These are phyloP conservation scores for Dicyrtomina minuta DNA, from an alignment of 2,888 invertebrate genomes.

Conservation along the genomic window DNA sequence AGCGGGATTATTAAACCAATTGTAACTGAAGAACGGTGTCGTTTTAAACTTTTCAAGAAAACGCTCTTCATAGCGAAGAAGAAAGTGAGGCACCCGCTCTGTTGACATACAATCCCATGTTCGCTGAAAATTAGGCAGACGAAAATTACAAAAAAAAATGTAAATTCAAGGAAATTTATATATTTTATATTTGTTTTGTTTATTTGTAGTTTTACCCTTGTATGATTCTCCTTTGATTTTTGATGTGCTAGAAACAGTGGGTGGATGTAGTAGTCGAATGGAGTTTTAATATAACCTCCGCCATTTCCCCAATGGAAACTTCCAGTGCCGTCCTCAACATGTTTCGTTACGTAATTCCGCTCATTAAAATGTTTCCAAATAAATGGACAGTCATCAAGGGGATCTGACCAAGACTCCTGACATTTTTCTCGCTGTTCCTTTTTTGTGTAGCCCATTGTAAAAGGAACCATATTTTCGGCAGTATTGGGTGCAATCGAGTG, in stretches of 20 bases:
- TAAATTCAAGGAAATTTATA: too few relatives aligned
- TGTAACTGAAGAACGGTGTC: conserved; percentile 70
- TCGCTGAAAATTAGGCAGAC: too few relatives aligned
- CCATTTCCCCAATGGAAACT: conserved; percentile 71
- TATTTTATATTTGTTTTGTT: too few relatives aligned
- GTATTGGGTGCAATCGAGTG: neutral
- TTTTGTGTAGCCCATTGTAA: too few relatives aligned
- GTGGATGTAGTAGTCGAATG: conserved; percentile 78
- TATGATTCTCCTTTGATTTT: neutral
- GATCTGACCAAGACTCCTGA: conserved; percentile 52
- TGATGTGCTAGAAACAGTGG: conserved; percentile 66
- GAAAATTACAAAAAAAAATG: too few relatives aligned
- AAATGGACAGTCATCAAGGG: conserved; percentile 70
- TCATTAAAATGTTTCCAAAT: conserved; percentile 74
- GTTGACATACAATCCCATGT: conserved; percentile 16
- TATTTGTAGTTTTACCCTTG: too few relatives aligned
- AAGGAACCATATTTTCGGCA: too few relatives aligned
- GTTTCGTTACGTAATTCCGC: conserved; percentile 73
- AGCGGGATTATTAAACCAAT: conserved; percentile 77
- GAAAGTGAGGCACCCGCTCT: conserved; percentile 59
- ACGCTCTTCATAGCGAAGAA: conserved; percentile 69
- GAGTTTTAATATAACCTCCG: conserved; percentile 68
- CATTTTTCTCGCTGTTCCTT: too few relatives aligned
- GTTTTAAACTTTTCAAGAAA: conserved; percentile 62
- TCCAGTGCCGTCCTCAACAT: conserved; percentile 72